A percentile compares a stretch with the other conserved stretches of the same genome.
phyloP scores from a whole-genome alignment of 2,888 invertebrate species.

The Heliconius ethilla region DNA sequence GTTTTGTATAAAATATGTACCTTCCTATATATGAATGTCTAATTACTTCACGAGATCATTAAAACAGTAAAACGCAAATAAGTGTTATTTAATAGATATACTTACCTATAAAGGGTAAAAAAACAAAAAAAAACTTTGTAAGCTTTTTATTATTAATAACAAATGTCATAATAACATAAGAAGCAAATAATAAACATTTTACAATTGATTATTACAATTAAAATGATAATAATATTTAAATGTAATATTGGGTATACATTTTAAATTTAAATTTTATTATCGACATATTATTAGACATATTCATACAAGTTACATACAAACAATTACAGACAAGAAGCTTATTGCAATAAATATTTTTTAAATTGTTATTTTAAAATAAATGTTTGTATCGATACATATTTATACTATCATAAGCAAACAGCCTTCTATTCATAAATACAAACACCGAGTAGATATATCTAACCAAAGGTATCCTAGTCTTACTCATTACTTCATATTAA shows the following conservation, averaged over 20 bases:
- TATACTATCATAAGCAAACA: neutral
- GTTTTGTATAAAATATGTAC: neutral
- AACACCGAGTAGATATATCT: neutral
- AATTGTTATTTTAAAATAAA: neutral
- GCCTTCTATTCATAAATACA: neutral
- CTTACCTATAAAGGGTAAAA: neutral
- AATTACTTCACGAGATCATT: slow-evolving; percentile 4
- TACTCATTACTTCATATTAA: slow-evolving; percentile 10
- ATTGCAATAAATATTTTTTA: neutral
- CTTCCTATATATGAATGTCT: neutral
- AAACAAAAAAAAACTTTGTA: neutral
- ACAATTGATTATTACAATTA: neutral
- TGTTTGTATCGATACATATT: neutral
- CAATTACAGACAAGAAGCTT: neutral
- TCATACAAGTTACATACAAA: neutral
- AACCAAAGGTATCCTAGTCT: neutral
- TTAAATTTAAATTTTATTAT: neutral
- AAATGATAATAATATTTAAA: too few relatives aligned
- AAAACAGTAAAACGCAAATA: neutral
- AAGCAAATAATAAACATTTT: neutral
- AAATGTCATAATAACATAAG: neutral
- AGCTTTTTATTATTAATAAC: neutral
- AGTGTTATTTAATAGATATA: neutral
- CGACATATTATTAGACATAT: neutral
- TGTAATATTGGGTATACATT: neutral